Percentiles rank a stretch among this genome's conserved stretches.
These are phyloP conservation scores for Drosophila triauraria DNA, from an alignment of 1,140 invertebrate species.

Conservation along the genomic window DNA sequence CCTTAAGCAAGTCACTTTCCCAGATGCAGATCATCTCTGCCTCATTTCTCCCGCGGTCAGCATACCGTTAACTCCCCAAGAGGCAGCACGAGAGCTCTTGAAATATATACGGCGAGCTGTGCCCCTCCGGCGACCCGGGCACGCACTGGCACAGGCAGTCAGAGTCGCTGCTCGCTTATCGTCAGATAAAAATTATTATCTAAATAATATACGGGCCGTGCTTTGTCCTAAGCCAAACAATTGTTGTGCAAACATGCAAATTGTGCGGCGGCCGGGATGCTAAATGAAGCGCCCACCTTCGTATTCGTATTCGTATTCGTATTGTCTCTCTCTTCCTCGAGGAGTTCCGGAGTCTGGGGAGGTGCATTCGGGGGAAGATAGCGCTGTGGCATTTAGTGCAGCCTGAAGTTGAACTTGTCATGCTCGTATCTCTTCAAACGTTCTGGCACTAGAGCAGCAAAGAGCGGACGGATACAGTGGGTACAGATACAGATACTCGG, in stretches of 20 bases:
- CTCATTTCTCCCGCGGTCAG: conserved; percentile 30
- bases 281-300: conserved; percentile 80
- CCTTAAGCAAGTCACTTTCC: conserved; percentile 15
- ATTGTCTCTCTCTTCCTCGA: conserved; percentile 39
- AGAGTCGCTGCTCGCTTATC: conserved; percentile 54
- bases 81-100: conserved; percentile 34
- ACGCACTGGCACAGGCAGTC: conserved; percentile 42
- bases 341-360: conserved; percentile 12
- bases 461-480: conserved; percentile 25
- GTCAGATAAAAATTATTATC: conserved; percentile 78
- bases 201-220: conserved; percentile 77
- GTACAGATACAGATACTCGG: conserved; percentile 14
- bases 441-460: conserved; percentile 62
- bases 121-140: conserved; percentile 34
- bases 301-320: conserved; percentile 46
- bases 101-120: conserved; percentile 26
- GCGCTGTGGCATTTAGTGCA: conserved; percentile 73
- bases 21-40: conserved; percentile 12
- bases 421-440: conserved; percentile 79
- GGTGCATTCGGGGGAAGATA: conserved; percentile 53
- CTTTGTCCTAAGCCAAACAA: conserved; percentile 78
- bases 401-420: conserved; percentile 76
- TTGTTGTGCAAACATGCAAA: conserved; percentile 84
- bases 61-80: conserved; percentile 49
- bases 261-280: conserved; percentile 67